These are phyloP conservation scores for Centropyge bicolor DNA, from an alignment of 2,797 vertebrate species.

Conservation along the genomic window DNA sequence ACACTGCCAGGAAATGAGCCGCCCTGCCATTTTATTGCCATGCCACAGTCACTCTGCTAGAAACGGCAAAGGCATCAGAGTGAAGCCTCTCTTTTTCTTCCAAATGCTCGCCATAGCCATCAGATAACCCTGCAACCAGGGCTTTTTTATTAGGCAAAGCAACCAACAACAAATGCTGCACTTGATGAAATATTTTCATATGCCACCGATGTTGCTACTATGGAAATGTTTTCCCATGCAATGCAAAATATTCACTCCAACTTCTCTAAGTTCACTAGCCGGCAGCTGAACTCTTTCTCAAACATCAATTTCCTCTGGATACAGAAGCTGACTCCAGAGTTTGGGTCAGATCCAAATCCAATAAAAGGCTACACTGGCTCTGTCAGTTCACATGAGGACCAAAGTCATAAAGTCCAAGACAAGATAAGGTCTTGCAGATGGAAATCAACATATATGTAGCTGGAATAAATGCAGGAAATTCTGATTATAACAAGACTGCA, in stretches of 20 bases:
- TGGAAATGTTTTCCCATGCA: slow-evolving; percentile 23
- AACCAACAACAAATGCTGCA: slow-evolving; percentile 19
- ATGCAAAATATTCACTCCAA: slow-evolving; percentile 18
- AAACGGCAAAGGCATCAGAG: slow-evolving; percentile 50
- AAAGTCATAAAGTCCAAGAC: slow-evolving; percentile 46
- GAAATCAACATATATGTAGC: slow-evolving; percentile 44
- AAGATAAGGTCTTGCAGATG: slow-evolving; percentile 39
- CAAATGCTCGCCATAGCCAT: slow-evolving; percentile 40
- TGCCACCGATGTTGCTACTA: neutral
- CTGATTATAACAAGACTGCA: neutral
- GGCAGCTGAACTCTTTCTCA: slow-evolving; percentile 33
- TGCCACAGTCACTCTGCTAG: slow-evolving; percentile 51
- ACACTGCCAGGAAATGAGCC: slow-evolving; percentile 65
- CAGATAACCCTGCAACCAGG: slow-evolving; percentile 12
- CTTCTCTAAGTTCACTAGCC: slow-evolving; percentile 30
- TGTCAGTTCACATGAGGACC: slow-evolving; percentile 40
- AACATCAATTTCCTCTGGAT: slow-evolving; percentile 72
- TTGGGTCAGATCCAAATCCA: slow-evolving; percentile 40
- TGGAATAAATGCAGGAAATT: neutral
- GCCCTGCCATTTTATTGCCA: slow-evolving; percentile 50
- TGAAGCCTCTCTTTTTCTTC: slow-evolving; percentile 50
- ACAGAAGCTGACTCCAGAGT: slow-evolving; percentile 37
- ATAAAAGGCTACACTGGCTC: slow-evolving; percentile 21
- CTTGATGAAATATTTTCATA: slow-evolving; percentile 42
- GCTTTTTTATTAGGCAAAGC: slow-evolving; percentile 27